Conservation (phyloP, 2,113 vertebrate genomes). For the Spermophilus dauricus region DNA sequence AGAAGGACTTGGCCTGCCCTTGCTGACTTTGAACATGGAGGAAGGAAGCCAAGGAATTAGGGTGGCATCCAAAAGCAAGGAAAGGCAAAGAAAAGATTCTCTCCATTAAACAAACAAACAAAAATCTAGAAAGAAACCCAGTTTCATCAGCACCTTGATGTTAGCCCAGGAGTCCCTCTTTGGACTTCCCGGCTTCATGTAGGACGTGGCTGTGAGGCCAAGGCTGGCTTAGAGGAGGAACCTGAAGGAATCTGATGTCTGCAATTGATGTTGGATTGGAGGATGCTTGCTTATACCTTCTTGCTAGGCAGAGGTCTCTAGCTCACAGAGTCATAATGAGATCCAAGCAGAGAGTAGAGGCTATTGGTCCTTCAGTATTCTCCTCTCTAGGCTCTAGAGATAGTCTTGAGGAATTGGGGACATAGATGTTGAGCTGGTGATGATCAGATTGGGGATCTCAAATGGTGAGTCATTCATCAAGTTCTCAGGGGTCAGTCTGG, state of each 20-base stretch:
- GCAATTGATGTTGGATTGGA: not conserved
- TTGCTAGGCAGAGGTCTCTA: not conserved
- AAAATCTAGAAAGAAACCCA: not conserved
- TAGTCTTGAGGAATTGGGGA: not conserved
- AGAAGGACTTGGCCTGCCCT: not conserved
- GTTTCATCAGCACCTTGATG: not conserved
- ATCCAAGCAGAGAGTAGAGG: not conserved
- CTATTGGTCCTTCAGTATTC: not conserved
- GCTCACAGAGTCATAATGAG: not conserved
- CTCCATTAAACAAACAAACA: no score
- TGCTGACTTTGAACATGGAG: not conserved
- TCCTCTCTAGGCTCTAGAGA: not conserved
- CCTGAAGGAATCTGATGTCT: not conserved
- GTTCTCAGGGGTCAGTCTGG: not conserved
- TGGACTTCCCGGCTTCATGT: not conserved
- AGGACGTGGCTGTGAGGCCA: not conserved
- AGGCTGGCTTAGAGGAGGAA: not conserved
- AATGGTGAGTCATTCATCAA: not conserved
- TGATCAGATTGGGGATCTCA: not conserved
- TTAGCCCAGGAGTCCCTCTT: not conserved
- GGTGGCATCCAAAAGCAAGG: not conserved
- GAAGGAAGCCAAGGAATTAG: not conserved
- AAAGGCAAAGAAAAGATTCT: not conserved
- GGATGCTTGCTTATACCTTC: not conserved
- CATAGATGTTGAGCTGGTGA: not conserved